phyloP scores from a whole-genome alignment of 2,888 invertebrate species.

The Corythucha ciliata region DNA sequence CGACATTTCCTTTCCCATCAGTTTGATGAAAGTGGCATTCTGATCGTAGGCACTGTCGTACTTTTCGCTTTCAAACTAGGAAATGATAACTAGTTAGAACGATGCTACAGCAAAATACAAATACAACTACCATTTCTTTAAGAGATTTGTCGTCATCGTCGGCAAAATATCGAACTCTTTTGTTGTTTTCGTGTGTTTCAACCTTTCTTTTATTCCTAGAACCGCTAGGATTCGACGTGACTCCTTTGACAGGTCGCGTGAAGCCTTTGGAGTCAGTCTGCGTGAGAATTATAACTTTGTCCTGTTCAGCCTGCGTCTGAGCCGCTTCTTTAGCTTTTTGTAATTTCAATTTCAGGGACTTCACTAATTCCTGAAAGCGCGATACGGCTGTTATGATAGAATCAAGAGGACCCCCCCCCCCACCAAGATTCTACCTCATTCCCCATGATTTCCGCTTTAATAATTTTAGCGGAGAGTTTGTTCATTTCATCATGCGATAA shows the following conservation, averaged over 20 bases:
- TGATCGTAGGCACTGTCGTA: conserved; percentile 69
- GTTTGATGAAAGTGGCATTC: conserved; percentile 66
- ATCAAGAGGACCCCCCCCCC: too few relatives aligned
- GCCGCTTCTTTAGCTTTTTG: conserved; percentile 60
- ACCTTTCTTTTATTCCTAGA: conserved; percentile 47
- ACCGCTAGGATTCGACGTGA: conserved; percentile 41
- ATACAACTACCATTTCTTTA: conserved; percentile 60
- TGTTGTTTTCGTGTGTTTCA: conserved; percentile 58
- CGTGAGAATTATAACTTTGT: conserved; percentile 52
- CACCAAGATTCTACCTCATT: conserved; percentile 56
- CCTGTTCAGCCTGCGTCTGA: conserved; percentile 19
- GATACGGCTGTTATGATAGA: too few relatives aligned
- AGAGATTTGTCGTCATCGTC: conserved; percentile 84
- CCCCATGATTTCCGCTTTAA: conserved; percentile 92
- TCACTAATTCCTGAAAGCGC: too few relatives aligned
- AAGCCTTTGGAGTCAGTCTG: conserved; percentile 58
- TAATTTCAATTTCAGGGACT: conserved; percentile 58
- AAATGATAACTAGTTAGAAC: conserved; percentile 35
- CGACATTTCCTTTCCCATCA: conserved; percentile 44
- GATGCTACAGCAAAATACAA: too few relatives aligned
- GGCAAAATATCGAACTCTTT: conserved; percentile 72
- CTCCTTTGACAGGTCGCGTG: conserved; percentile 48
- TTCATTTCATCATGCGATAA: conserved; percentile 79
- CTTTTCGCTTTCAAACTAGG: conserved; percentile 69
- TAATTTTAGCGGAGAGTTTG: conserved; percentile 74